These are phyloP conservation scores for Drosophila bipectinata DNA, from an alignment of 1,140 invertebrate genomes.

Conservation along the genomic window DNA sequence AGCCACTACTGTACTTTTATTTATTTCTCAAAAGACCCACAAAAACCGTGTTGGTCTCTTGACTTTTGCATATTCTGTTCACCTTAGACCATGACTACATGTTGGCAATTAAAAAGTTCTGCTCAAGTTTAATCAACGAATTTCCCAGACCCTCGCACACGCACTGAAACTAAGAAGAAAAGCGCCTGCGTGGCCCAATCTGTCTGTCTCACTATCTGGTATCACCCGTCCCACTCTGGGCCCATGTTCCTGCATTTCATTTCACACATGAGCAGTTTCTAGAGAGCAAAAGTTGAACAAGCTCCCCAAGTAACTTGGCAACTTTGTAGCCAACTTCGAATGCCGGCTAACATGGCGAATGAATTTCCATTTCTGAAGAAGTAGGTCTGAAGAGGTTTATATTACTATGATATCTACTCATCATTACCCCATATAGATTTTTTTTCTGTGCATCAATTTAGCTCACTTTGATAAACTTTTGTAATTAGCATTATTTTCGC, in stretches of 20 bases:
- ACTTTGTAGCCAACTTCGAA: constrained; percentile 28
- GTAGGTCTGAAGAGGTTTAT: too few species aligned
- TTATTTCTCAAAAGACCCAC: constrained; percentile 10
- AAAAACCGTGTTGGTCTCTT: constrained; percentile 28
- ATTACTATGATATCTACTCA: too few species aligned
- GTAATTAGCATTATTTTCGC: constrained; percentile 64
- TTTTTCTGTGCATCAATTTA: neutral
- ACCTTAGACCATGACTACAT: constrained; percentile 37
- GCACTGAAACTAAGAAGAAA: constrained; percentile 28
- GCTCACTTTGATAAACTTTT: constrained; percentile 26
- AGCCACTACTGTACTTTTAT: neutral
- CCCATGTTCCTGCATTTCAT: constrained; percentile 66
- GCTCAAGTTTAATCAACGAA: constrained; percentile 77
- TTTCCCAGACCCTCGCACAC: constrained; percentile 59
- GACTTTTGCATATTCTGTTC: constrained; percentile 34
- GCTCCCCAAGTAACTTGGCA: constrained; percentile 16
- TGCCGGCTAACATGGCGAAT: constrained; percentile 2
- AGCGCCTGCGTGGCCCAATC: constrained; percentile 62
- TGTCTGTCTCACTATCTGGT: constrained; percentile 11
- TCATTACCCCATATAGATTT: neutral
- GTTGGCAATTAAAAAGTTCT: constrained; percentile 76
- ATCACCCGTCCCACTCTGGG: neutral
- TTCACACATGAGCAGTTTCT: constrained; percentile 67
- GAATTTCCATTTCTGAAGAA: constrained; percentile 25
- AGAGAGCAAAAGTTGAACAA: constrained; percentile 48